Percentiles rank a stretch among this genome's conserved stretches.
These are phyloP conservation scores for Sebastes glaucus DNA, from an alignment of 2,797 vertebrate species.

Conservation along the genomic window DNA sequence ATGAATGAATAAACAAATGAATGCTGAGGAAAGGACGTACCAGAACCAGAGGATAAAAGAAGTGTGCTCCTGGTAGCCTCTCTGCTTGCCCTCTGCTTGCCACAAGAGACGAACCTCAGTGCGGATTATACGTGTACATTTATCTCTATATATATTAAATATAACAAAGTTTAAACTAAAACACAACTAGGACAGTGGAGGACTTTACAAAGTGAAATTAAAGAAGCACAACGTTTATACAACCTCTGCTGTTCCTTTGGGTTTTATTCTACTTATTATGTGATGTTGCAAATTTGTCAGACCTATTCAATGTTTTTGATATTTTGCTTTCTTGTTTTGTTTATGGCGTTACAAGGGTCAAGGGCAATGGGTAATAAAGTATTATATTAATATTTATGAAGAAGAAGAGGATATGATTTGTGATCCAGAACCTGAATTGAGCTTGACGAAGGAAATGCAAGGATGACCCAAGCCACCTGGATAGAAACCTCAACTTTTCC, in stretches of 20 bases:
- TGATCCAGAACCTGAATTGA: slow-evolving; percentile 38
- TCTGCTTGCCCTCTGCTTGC: slow-evolving; percentile 54
- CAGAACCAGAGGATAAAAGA: slow-evolving; percentile 45
- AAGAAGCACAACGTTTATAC: slow-evolving; percentile 90
- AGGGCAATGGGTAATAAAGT: slow-evolving; percentile 56
- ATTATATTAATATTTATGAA: slow-evolving; percentile 71
- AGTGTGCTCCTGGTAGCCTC: slow-evolving; percentile 56
- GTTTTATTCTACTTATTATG: slow-evolving; percentile 73
- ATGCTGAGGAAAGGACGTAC: slow-evolving; percentile 46
- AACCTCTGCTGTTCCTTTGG: slow-evolving; percentile 77
- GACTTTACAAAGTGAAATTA: slow-evolving; percentile 79
- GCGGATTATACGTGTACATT: slow-evolving; percentile 82
- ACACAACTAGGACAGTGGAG: slow-evolving; percentile 73
- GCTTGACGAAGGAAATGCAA: slow-evolving; percentile 17
- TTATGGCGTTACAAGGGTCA: slow-evolving; percentile 50
- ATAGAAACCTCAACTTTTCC: slow-evolving; percentile 32
- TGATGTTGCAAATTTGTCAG: slow-evolving; percentile 73
- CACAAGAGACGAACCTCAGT: slow-evolving; percentile 71
- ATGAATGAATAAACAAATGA: slow-evolving; percentile 48
- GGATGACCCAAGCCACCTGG: slow-evolving; percentile 33
- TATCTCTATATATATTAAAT: slow-evolving; percentile 80
- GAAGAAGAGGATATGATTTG: slow-evolving; percentile 49
- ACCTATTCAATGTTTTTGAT: slow-evolving; percentile 76
- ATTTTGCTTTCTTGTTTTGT: slow-evolving; percentile 52
- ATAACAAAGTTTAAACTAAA: slow-evolving; percentile 79